Evolutionary conservation across 1,140 invertebrate species (phyloP).

Genomic region (Drosophila kepulauana): DNA sequence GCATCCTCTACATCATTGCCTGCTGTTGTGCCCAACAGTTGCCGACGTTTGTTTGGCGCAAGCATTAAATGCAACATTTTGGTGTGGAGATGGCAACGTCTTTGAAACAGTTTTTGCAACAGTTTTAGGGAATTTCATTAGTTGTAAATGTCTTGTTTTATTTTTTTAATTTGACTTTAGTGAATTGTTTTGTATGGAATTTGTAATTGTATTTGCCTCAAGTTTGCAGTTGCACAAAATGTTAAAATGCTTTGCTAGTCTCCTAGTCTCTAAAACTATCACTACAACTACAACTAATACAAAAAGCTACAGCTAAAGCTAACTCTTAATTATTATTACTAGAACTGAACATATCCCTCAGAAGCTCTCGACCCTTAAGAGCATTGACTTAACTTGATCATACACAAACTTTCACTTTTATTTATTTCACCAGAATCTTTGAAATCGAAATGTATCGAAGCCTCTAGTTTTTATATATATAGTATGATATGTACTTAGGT

Average conservation of each 20-base stretch:
- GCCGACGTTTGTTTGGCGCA: slow-evolving; percentile 83
- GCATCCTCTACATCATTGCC: slow-evolving; percentile 94
- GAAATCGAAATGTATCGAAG: slow-evolving; percentile 19
- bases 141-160: slow-evolving; percentile 50
- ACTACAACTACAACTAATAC: slow-evolving; percentile 13
- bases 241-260: slow-evolving; percentile 64
- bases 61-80: slow-evolving; percentile 32
- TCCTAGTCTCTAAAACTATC: slow-evolving; percentile 49
- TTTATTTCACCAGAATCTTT: slow-evolving; percentile 64
- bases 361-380: not conserved
- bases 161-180: slow-evolving; percentile 31
- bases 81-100: slow-evolving; percentile 12
- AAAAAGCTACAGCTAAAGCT: not conserved
- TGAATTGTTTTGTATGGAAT: slow-evolving; percentile 24
- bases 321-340: slow-evolving; percentile 28
- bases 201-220: slow-evolving; percentile 42
- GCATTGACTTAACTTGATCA: slow-evolving; percentile 30
- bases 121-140: slow-evolving; percentile 77
- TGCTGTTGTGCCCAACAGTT: slow-evolving; percentile 88
- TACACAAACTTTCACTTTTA: slow-evolving; percentile 40
- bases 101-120: slow-evolving; percentile 55
- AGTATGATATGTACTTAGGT: slow-evolving; percentile 22
- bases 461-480: slow-evolving; percentile 48
- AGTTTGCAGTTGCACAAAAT: slow-evolving; percentile 62
- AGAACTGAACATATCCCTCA: slow-evolving; percentile 72